phyloP scores from a whole-genome alignment of 2,888 invertebrate species.

The Panzeria rudis region DNA sequence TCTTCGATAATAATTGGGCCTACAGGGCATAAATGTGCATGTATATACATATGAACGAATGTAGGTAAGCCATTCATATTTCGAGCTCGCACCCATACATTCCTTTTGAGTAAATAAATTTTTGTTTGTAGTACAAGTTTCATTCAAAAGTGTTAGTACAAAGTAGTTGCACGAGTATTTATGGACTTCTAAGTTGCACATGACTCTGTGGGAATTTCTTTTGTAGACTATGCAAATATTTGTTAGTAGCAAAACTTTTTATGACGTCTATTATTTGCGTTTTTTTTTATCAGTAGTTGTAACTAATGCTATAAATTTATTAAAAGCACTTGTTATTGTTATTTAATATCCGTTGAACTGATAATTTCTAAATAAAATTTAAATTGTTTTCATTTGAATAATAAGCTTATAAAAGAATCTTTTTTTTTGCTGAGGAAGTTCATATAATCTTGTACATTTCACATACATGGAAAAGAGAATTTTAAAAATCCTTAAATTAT shows the following conservation, averaged over 20 bases:
- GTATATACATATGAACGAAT: not conserved
- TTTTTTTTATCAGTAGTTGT: constrained; percentile 44
- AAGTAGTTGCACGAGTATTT: constrained; percentile 27
- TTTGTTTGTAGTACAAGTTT: constrained; percentile 19
- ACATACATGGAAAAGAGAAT: not conserved
- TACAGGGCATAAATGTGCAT: not conserved
- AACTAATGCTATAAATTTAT: constrained; percentile 25
- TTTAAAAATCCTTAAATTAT: no score
- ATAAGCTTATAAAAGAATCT: not conserved
- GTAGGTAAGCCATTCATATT: not conserved
- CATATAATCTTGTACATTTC: not conserved
- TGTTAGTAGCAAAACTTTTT: constrained; percentile 22
- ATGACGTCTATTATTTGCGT: constrained; percentile 45
- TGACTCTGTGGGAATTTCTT: constrained; percentile 56
- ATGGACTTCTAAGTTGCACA: constrained; percentile 13
- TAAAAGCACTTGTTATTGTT: constrained; percentile 26
- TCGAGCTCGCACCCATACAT: not conserved
- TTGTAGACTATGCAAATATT: constrained; percentile 39
- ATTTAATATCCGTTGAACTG: constrained; percentile 59
- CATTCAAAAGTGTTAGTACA: not conserved
- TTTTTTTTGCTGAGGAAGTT: not conserved
- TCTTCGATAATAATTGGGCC: no score
- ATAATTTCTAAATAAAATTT: constrained; percentile 24
- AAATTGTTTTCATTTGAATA: constrained; percentile 26
- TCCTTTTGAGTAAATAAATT: not conserved